Evolutionary conservation across 2,888 invertebrate species (phyloP), one percentile per base, ranked within the genome.

Genomic region (Linyphia triangularis): DNA sequence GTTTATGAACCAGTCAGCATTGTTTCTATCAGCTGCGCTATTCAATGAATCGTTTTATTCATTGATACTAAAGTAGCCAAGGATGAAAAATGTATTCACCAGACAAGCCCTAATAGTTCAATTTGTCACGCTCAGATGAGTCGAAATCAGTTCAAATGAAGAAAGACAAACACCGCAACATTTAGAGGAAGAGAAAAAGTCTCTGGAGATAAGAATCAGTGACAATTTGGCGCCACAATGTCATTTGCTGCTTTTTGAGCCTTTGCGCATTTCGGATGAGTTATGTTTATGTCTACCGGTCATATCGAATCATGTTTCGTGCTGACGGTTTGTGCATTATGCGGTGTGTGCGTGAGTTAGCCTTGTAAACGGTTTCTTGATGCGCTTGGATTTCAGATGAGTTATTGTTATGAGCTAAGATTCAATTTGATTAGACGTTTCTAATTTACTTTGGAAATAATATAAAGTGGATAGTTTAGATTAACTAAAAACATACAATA

Each of bases 21-120:
- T 51, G 51, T 51, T n/a, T 51, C 43, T 43, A 6, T 33, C 33
- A 33, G 4, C 51, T 16, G 51, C n/a, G 16, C 5, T 13, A 16
- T 51, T 51, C 51, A 51, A 51, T 51, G 51, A 51, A 13, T 51
- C n/a, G 51, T 51, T 28, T n/a, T 7, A 26, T 70, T 1, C 37
- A 33, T 33, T 22, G 33, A 30, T 33, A 22, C 5, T 40, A 28
- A 26, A 70, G 43, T 43, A 70, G 43, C 24, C 70, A 70, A 26
- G 13, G 70, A 43, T 70, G 70, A 82, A 82, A 63, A 43, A 82
- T 82, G 26, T 75, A 51, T 57, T 51, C 28, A 16, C 51, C 30
- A 37, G 65, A 73, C 83, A 84, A 26, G 33, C 75, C 6, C 82
- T 83, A 72, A 83, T 75, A 33, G 78, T 73, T 83, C 83, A 73